Conservation (phyloP, 2,113 vertebrate genomes). For the Smithornis capensis region DNA sequence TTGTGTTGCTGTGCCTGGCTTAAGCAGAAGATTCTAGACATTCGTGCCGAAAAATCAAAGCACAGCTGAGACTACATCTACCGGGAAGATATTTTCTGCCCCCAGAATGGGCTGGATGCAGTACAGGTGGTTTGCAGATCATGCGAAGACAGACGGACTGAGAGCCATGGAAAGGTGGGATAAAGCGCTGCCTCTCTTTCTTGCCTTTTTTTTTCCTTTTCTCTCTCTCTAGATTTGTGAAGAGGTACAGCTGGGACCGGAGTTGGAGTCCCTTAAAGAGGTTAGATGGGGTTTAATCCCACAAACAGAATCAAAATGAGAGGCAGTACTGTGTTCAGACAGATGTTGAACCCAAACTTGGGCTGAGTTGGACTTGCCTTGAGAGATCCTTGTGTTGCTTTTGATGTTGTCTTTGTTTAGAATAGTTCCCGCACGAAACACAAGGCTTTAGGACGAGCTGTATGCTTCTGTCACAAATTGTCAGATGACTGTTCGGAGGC, state of each 20-base stretch:
- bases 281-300: not conserved
- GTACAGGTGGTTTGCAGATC: conserved; percentile 77
- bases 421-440: conserved; percentile 4
- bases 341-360: conserved; percentile 73
- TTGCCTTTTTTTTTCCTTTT: not conserved
- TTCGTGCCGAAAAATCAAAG: conserved; percentile 63
- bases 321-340: conserved; percentile 24
- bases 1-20: conserved; percentile 64
- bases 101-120: conserved; percentile 73
- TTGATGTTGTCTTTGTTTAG: conserved; percentile 72
- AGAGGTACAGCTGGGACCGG: conserved; percentile 24
- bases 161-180: conserved; percentile 77
- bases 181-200: conserved; percentile 20
- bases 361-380: conserved; percentile 53
- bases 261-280: not conserved
- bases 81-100: conserved; percentile 41
- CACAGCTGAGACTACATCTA: conserved; percentile 61
- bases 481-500: conserved; percentile 39
- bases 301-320: not conserved
- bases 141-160: conserved; percentile 69
- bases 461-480: conserved; percentile 33
- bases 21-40: conserved; percentile 74
- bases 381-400: conserved; percentile 7
- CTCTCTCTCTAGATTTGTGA: not conserved
- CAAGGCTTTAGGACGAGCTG: not conserved